Conservation (phyloP, 2,113 vertebrate genomes). For the rabbit (Oryctolagus cuniculus) region DNA sequence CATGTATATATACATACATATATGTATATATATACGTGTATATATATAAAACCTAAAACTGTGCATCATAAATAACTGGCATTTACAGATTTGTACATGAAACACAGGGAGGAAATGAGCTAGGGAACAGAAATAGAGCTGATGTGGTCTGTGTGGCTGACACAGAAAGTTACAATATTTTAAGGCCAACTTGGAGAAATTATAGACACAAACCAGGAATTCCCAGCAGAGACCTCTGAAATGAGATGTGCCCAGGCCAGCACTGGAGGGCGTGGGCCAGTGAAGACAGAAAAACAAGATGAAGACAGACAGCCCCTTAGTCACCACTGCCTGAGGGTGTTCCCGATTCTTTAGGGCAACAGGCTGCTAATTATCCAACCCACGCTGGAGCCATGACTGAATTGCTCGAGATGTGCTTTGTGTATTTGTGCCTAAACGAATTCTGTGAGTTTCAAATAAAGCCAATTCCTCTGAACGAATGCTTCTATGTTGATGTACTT, state of each 20-base stretch:
- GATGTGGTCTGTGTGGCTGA: neutral
- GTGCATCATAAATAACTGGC: neutral
- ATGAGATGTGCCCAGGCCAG: neutral
- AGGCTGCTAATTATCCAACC: neutral
- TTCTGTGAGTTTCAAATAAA: slow-evolving; percentile 37
- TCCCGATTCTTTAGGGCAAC: neutral
- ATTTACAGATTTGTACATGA: slow-evolving; percentile 42
- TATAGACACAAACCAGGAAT: slow-evolving; percentile 21
- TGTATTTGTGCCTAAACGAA: slow-evolving; percentile 30
- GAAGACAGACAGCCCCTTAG: neutral
- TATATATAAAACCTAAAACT: neutral
- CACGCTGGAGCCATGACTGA: neutral
- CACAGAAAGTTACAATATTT: slow-evolving; percentile 55
- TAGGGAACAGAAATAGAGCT: slow-evolving; percentile 18
- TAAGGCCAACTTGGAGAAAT: slow-evolving; percentile 48
- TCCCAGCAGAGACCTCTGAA: slow-evolving; percentile 3
- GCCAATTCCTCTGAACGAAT: slow-evolving; percentile 41
- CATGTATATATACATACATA: too few relatives aligned
- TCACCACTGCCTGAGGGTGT: neutral
- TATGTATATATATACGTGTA: too few relatives aligned
- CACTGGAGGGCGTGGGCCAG: neutral
- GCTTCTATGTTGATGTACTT: slow-evolving; percentile 1
- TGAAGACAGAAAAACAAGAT: neutral
- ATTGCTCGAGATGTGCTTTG: neutral
- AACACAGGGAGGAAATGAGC: neutral